Evolutionary conservation across 2,888 invertebrate genomes (phyloP), one percentile per base, ranked within the genome.

Genomic region (Nephrocerus scutellatus): DNA sequence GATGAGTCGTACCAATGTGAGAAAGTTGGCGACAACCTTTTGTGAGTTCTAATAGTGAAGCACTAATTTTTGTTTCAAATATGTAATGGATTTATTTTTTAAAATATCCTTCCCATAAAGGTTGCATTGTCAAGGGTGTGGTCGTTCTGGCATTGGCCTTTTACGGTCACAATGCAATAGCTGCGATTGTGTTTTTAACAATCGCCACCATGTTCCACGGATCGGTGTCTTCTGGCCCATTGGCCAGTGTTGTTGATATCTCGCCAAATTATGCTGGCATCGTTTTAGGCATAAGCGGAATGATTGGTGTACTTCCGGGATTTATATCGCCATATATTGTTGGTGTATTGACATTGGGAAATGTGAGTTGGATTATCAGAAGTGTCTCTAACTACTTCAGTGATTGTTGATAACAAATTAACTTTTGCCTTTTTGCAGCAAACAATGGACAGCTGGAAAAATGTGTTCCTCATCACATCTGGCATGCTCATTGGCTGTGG

Each of bases 201-300:
- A 47, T 74, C n/a, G 79, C 81, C 0, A 75, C 76, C 2, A 74
- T 75, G 25, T 67, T 76, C 6, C 78, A 79, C 54, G 83, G 83
- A 1, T 77, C 80, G 1, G 74, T 79, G 3, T 78, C 80, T 1
- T 75, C 80, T 0, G 81, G 82, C 1, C 76, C 79, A 2, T 62
- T 81, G 21, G 76, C 82, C 4, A 76, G 74, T 36, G 72, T 80
- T 39, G 79, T 83, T 7, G 82, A 83, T 51, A 70, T 82, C 31
- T 76, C 80, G 39, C 79, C 79, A 1, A 80, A 79, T 59, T 62
- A 68, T 65, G 59, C 65, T 59, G 76, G 75, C 46, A 68, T 81
- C 19, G 66, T 76, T 3, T 66, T 80, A 31, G 80, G 80, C 0
- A 68, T 80, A n/a, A 71, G 72, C 30, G 77, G 78, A 36, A 71